Evolutionary conservation across 1,140 invertebrate species (phyloP).

Genomic region (Drosophila tristis): DNA sequence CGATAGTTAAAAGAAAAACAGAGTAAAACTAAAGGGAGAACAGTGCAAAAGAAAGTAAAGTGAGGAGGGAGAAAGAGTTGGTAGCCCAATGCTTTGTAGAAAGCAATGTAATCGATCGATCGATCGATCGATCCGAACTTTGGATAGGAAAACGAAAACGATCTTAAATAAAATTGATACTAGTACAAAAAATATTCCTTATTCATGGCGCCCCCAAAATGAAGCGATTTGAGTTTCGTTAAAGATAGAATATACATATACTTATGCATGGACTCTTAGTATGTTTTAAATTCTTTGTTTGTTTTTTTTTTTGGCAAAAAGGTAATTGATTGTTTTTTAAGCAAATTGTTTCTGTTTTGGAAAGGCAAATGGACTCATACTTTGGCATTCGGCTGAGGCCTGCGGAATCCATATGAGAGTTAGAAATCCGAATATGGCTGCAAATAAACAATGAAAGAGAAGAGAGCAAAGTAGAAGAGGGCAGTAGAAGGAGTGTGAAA

Average conservation of each 20-base stretch:
- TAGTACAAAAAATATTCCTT: conserved; percentile 47
- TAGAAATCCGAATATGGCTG: conserved; percentile 84
- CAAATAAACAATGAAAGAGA: conserved; percentile 79
- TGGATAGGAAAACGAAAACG: conserved; percentile 40
- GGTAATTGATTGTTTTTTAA: conserved; percentile 59
- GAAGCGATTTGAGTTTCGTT: conserved; percentile 46
- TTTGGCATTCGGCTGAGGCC: conserved; percentile 84
- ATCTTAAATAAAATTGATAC: conserved; percentile 61
- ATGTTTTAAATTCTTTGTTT: conserved; percentile 12
- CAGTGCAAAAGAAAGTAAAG: conserved; percentile 36
- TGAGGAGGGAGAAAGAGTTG: conserved; percentile 25
- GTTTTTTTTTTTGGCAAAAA: conserved; percentile 51
- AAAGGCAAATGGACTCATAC: conserved; percentile 78
- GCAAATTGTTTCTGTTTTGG: conserved; percentile 51
- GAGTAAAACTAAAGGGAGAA: conserved; percentile 15
- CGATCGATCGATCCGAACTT: conserved; percentile 9
- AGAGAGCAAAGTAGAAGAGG: conserved; percentile 79
- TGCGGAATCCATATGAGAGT: conserved; percentile 84
- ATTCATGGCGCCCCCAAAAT: conserved; percentile 33
- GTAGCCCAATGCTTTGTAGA: conserved; percentile 23
- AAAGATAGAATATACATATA: conserved; percentile 74
- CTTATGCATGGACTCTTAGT: conserved; percentile 67
- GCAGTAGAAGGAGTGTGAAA: conserved; percentile 71
- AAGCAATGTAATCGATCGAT: background rate
- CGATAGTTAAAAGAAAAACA: too few relatives aligned